A percentile compares a stretch with the other conserved stretches of the same genome.
Evolutionary conservation across 2,888 invertebrate species (phyloP).

Genomic region (Conops quadrifasciatus): DNA sequence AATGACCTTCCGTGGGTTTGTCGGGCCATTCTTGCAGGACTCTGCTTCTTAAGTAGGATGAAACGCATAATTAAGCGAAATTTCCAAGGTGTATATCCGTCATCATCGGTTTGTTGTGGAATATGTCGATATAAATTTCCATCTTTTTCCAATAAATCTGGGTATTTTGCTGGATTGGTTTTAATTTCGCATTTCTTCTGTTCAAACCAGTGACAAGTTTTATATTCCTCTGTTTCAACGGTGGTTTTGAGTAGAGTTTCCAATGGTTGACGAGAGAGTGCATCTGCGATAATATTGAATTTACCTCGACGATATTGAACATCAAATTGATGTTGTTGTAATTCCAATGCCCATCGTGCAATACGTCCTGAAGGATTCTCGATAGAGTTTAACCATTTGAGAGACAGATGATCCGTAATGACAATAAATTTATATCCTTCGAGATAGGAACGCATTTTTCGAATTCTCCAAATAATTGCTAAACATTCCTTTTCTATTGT

Average conservation of each 20-base stretch:
- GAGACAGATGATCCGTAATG: neutral
- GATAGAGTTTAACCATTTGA: neutral
- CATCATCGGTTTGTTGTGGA: neutral
- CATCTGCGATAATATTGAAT: neutral
- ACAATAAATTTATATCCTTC: neutral
- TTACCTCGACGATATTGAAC: neutral
- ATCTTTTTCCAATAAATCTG: neutral
- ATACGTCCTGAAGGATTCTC: neutral
- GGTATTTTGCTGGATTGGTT: neutral
- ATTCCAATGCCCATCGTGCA: neutral
- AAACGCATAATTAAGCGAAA: neutral
- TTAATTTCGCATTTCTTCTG: neutral
- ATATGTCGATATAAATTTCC: neutral
- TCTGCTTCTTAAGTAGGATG: too few relatives aligned
- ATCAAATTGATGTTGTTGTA: neutral
- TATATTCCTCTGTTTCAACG: neutral
- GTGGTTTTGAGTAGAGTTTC: neutral
- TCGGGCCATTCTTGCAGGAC: neutral
- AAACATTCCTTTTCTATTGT: neutral
- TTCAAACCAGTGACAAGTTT: neutral
- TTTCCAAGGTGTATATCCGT: neutral
- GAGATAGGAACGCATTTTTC: neutral
- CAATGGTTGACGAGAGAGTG: neutral
- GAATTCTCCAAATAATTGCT: neutral
- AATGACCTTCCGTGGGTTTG: neutral